Base-by-base conservation (phyloP, 2,888 invertebrate genomes). In the Apocheima hispidaria region DNA sequence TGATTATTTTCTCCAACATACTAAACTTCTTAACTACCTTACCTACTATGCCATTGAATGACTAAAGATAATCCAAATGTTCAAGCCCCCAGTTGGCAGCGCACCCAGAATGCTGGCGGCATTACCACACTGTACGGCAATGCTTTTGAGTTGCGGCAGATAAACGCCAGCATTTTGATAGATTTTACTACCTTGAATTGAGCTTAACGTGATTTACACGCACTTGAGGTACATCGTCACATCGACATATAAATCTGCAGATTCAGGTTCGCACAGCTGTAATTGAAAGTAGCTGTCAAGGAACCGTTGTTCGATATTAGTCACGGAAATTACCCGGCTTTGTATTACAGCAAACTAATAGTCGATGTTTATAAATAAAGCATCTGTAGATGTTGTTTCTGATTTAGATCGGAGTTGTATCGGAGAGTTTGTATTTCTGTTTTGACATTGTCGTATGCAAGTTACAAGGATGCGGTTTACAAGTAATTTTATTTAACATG, bases 251-350 rank as follows among this genome's bases (percentile, higher is more conserved):
- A 79, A 73, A 72, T 67, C 63, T 60, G 70, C 70, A 70, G 69
- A 71, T 64, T 67, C 54, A 55, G 55, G 63, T 58, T 43, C 58
- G 69, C 66, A 41, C 53, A 52, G 74, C 77, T 79, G 78, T 84
- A 84, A 86, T 83, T 83, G 81, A 85, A 83, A 83, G 81, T 79
- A 66, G 68, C 86, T 86, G 86, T 86, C 87, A 82, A 70, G 73
- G 73, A 77, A 82, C 83, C 79, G 82, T 80, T 88, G 86, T 86
- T 75, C 68, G 70, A 71, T 79, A 89, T 90, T 85, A 82, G 81
- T 89, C 86, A 87, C 74, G 79, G 75, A 80, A 82, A 84, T 86
- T 77, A 80, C 74, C 71, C 70, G 73, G 79, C 78, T 84, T 83
- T 83, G 82, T 83, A 77, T 78, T 77, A 80, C 78, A 82, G 78